Evolutionary conservation across 2,888 invertebrate species (phyloP).

Genomic region (Pandemis corylana): DNA sequence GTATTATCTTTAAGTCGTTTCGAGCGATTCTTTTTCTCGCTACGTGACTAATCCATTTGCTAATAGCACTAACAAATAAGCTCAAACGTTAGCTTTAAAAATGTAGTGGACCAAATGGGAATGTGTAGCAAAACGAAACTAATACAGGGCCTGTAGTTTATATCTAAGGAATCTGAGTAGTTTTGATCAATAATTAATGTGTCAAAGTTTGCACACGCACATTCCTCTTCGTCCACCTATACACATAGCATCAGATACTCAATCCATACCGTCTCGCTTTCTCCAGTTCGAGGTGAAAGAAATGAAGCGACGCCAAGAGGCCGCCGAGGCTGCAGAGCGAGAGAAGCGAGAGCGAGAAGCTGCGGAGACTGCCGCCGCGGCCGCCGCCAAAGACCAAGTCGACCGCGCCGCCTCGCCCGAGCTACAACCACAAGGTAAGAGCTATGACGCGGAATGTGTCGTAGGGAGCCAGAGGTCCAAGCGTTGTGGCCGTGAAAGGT

Average conservation of each 20-base stretch:
- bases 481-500: constrained; percentile 15
- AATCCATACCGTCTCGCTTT: constrained; percentile 40
- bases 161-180: too few relatives aligned
- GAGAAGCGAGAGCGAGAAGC: constrained; percentile 87
- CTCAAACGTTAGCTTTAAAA: neutral
- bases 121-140: neutral
- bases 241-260: neutral
- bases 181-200: too few relatives aligned
- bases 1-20: too few relatives aligned
- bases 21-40: constrained; percentile 7
- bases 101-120: neutral
- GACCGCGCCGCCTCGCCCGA: constrained; percentile 73
- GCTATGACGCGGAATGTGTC: neutral
- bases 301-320: constrained; percentile 94
- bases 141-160: too few relatives aligned
- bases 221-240: neutral
- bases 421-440: constrained; percentile 68
- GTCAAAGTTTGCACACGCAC: neutral
- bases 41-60: constrained; percentile 31
- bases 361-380: constrained; percentile 76
- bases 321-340: constrained; percentile 92
- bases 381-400: constrained; percentile 67
- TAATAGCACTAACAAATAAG: constrained; percentile 13
- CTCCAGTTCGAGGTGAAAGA: constrained; percentile 98
- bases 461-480: neutral